phyloP scores from a whole-genome alignment of 2,797 vertebrate genomes.

The Tragopan temminckii region DNA sequence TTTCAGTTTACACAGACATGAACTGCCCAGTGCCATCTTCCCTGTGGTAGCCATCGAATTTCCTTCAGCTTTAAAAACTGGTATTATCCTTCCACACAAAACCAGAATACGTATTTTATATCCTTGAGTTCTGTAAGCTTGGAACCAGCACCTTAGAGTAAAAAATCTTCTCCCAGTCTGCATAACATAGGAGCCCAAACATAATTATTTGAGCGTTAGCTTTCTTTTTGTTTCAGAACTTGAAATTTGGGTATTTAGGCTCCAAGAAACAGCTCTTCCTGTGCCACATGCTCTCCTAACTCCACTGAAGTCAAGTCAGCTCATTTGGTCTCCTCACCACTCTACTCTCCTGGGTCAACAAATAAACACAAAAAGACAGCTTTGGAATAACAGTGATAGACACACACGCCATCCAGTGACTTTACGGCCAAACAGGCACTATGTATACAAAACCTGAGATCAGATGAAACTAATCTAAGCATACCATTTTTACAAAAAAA shows the following conservation, averaged over 20 bases:
- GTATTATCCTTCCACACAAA: neutral
- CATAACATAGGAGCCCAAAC: neutral
- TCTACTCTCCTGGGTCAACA: neutral
- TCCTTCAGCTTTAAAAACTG: neutral
- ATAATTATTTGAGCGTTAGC: accelerated
- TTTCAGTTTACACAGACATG: neutral
- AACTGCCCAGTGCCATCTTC: neutral
- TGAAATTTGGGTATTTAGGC: neutral
- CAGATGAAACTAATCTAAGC: neutral
- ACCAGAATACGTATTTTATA: neutral
- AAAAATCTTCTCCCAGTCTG: neutral
- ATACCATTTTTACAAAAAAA: neutral
- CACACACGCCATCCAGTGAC: accelerated
- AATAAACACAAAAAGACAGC: neutral
- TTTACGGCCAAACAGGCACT: neutral
- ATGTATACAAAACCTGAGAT: accelerated
- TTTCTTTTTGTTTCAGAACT: neutral
- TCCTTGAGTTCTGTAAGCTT: neutral
- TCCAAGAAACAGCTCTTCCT: neutral
- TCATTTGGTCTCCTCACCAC: neutral
- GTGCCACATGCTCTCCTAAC: neutral
- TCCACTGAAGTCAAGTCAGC: neutral
- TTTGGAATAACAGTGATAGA: neutral
- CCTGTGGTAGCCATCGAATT: neutral
- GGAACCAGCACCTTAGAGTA: neutral